Evolutionary conservation across 2,888 invertebrate species (phyloP).

Genomic region (Philonicus albiceps): DNA sequence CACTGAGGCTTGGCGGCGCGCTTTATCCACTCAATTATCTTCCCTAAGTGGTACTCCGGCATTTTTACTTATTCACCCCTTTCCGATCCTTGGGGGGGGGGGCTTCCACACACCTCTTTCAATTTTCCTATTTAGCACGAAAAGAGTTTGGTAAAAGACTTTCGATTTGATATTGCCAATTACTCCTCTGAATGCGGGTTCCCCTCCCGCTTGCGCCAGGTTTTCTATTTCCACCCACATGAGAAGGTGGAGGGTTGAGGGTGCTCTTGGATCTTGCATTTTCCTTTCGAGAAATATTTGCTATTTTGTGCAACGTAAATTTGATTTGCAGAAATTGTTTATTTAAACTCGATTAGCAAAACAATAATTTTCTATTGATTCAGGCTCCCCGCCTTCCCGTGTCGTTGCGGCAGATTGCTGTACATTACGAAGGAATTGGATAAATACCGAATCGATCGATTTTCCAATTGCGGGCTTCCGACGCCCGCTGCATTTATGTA

Average conservation of each 20-base stretch:
- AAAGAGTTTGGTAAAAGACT: neutral
- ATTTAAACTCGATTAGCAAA: neutral
- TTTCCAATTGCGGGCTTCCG: neutral
- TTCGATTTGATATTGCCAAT: slow-evolving; percentile 3
- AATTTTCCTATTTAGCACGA: neutral
- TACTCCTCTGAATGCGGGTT: neutral
- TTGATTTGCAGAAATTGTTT: neutral
- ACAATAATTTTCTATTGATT: neutral
- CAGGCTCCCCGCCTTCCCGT: neutral
- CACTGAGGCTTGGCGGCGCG: neutral
- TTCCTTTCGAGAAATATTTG: neutral
- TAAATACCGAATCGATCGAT: neutral
- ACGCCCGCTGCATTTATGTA: neutral
- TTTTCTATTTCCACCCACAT: neutral
- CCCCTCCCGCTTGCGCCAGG: neutral
- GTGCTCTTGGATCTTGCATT: neutral
- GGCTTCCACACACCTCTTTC: neutral
- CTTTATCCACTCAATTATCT: slow-evolving; percentile 6
- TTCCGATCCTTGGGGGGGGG: too few species aligned
- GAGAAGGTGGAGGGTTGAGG: neutral
- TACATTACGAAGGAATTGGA: neutral
- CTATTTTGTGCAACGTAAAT: neutral
- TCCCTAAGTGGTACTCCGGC: neutral
- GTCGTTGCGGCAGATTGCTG: neutral
- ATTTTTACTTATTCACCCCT: neutral